Base-by-base conservation (phyloP, 2,797 vertebrate genomes). In the Sebastes diploproa region DNA sequence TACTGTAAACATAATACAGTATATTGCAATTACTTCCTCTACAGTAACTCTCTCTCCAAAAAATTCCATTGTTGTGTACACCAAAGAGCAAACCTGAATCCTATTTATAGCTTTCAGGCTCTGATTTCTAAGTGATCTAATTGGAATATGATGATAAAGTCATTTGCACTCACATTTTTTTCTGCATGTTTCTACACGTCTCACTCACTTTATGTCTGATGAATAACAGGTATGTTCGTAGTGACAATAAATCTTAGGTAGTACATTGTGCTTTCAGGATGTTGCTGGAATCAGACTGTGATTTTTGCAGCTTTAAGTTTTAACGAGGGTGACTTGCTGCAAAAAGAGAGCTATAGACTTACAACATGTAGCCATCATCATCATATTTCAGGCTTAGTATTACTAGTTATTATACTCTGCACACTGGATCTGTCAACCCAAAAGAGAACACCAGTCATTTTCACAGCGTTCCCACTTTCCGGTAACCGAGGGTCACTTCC, bases 341-440 rank as follows among this genome's bases (percentile, higher is more conserved):
- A 76, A 61, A 72, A 30, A 36, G 6, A 55, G 52, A 76, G 29
- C 64, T 32, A 5, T 8, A 34, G 11, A 20, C 34, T 75, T 30
- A 61, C 58, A 60, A 36, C 23, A 38, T 1, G 4, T 23, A 36
- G 20, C 55, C 4, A 42, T 38, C 27, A 42, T 32, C 27, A 71
- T 55, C 60, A 67, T 54, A 58, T 74, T 75, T 80, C 62, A 82
- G 27, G 12, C 27, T 55, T 25, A 22, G 23, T 79, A 10, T 77
- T n/a, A 25, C 3, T 11, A 22, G 29, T 34, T 58, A 58, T 34
- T 42, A 30, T 23, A 58, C 12, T 77, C 16, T 25, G 20, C 7
- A 9, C 38, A 63, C 27, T 56, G 13, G 18, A 74, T 50, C 7
- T 68, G 75, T 63, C 65, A 70, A 52, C 61, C 69, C 52, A 20